Conservation (phyloP, 2,888 invertebrate genomes). For the Drosophila aldrichi region DNA sequence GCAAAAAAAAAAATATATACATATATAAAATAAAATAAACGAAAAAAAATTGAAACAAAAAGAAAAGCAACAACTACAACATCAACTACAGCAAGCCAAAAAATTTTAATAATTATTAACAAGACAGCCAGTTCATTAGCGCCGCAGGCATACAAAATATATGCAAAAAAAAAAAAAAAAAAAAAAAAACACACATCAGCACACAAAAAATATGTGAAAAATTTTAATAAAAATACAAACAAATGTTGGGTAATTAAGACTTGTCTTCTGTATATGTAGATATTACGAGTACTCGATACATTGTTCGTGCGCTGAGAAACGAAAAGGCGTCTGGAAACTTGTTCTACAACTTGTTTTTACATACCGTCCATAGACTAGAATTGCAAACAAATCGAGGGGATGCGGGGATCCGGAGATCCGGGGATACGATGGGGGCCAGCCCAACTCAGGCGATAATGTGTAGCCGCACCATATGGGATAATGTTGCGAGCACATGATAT, state of each 20-base stretch:
- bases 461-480: conserved; percentile 75
- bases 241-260: conserved; percentile 82
- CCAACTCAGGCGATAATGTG: conserved; percentile 57
- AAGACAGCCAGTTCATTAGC: conserved; percentile 71
- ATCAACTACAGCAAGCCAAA: conserved; percentile 28
- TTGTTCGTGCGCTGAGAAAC: conserved; percentile 40
- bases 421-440: conserved; percentile 13
- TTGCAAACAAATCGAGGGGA: conserved; percentile 19
- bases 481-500: conserved; percentile 76
- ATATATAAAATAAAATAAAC: neutral
- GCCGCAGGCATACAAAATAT: conserved; percentile 49
- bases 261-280: conserved; percentile 60
- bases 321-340: conserved; percentile 80
- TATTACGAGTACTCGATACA: conserved; percentile 48
- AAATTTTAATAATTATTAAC: conserved; percentile 76
- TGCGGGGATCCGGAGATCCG: neutral
- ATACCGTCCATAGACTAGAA: conserved; percentile 64
- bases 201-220: conserved; percentile 10
- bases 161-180: neutral
- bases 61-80: conserved; percentile 18
- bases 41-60: neutral
- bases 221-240: conserved; percentile 59
- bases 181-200: conserved; percentile 2
- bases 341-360: conserved; percentile 82
- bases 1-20: conserved; percentile 4